phyloP scores from a whole-genome alignment of 2,888 invertebrate species.

The Dynastes hyllus region DNA sequence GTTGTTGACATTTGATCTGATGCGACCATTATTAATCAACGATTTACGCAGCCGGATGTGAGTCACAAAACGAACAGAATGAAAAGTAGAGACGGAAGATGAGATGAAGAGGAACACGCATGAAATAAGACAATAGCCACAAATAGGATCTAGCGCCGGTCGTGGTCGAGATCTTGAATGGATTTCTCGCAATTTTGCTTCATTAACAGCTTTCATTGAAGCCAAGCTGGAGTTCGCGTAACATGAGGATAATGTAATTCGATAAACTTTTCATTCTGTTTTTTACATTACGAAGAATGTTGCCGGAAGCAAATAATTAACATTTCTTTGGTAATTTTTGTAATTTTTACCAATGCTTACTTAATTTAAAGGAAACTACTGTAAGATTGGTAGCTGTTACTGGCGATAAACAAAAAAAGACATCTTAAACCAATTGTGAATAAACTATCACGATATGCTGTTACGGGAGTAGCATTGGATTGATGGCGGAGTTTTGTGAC shows the following conservation, averaged over 20 bases:
- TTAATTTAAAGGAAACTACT: no score
- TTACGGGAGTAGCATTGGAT: no score
- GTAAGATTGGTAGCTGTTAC: no score
- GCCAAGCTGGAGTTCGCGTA: background rate
- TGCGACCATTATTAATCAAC: background rate
- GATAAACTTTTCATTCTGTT: background rate
- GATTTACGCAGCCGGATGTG: background rate
- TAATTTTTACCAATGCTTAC: no score
- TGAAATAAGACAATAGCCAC: background rate
- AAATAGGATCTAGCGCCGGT: background rate
- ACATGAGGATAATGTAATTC: background rate
- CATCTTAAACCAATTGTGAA: no score
- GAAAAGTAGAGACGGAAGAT: background rate
- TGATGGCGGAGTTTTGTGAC: no score
- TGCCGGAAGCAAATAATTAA: no score
- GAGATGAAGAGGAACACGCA: background rate
- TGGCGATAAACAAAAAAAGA: no score
- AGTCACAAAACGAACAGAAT: background rate
- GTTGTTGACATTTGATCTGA: constrained; percentile 2
- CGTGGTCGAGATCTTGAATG: background rate
- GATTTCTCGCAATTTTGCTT: constrained; percentile 6
- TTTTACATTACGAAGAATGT: background rate
- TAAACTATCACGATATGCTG: no score
- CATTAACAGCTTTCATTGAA: background rate
- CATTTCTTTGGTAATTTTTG: no score